Evolutionary conservation across 2,113 vertebrate genomes (phyloP), one percentile per base, ranked within the genome.

Genomic region (Hippocampus abdominalis): DNA sequence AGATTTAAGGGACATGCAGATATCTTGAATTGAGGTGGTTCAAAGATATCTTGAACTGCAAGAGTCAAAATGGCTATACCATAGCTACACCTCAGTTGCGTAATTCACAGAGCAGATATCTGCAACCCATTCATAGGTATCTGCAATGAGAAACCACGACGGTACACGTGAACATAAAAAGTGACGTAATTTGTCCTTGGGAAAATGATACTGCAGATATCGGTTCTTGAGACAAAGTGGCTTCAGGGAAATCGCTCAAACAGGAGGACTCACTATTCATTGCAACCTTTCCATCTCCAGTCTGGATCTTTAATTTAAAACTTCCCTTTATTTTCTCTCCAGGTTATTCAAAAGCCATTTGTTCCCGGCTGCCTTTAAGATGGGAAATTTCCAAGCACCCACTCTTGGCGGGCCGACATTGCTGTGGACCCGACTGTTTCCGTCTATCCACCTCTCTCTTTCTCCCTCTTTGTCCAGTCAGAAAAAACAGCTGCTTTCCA

Each of bases 271-370:
- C 10, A 56, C 88, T 84, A 84, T 86, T 87, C 68, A 74, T 76
- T 86, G 83, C 46, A 87, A 88, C 72, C 77, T 90, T 91, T 91
- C 90, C 87, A 85, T 89, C 83, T 87, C 86, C 78, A 78, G 86
- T 90, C 90, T 92, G 89, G 88, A 89, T 88, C 85, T 89, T 87
- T 81, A 86, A 85, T 92, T 90, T 83, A 86, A 85, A 64, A 65
- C 82, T 88, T 88, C 83, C 79, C 66, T 67, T 70, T 87, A 73
- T 84, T 78, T 76, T 82, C 20, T 87, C 77, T 77, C 66, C 20
- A 54, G 76, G 90, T 90, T 81, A 92, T 91, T 91, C 87, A 89
- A 91, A 86, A 90, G 83, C 70, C 70, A 32, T 75, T 75, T 82
- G 74, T 86, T 72, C 69, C 44, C 27, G 48, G 74, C 74, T 75